phyloP scores from a whole-genome alignment of 1,140 invertebrate species.

The Drosophila littoralis region DNA sequence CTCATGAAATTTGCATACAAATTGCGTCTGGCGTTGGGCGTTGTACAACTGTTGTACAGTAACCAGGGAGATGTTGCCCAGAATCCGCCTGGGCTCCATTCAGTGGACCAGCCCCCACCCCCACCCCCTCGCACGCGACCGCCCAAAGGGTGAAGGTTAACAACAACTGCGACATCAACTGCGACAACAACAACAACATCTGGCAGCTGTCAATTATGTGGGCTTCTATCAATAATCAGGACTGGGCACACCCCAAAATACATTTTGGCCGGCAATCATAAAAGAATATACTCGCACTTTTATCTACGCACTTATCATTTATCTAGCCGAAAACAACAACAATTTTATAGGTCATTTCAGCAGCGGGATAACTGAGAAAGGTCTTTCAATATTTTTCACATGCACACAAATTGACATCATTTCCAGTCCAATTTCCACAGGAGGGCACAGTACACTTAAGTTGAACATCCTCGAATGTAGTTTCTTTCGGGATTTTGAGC shows the following conservation, averaged over 20 bases:
- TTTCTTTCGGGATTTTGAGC: too few relatives aligned
- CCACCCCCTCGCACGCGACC: neutral
- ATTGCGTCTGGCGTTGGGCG: slow-evolving; percentile 80
- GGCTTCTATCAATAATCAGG: slow-evolving; percentile 47
- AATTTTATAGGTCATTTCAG: neutral
- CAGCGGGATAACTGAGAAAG: neutral
- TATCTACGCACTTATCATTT: slow-evolving; percentile 9
- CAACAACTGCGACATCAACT: slow-evolving; percentile 2
- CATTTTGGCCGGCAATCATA: slow-evolving; percentile 23
- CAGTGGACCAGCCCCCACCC: neutral
- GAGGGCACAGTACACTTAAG: too few relatives aligned
- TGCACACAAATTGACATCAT: too few relatives aligned
- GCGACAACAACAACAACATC: slow-evolving; percentile 19
- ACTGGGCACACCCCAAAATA: slow-evolving; percentile 1
- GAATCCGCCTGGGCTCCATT: slow-evolving; percentile 13
- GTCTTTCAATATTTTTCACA: neutral
- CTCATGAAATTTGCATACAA: slow-evolving; percentile 83
- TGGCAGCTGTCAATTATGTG: slow-evolving; percentile 39
- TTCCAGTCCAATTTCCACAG: too few relatives aligned
- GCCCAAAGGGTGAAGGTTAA: slow-evolving; percentile 26
- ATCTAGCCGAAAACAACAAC: neutral
- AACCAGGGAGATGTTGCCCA: slow-evolving; percentile 1
- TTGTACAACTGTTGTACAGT: slow-evolving; percentile 35
- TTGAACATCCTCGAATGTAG: too few relatives aligned
- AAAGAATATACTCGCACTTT: slow-evolving; percentile 18